A percentile compares a stretch with the other conserved stretches of the same genome.
Conservation (phyloP, 2,113 vertebrate species). For the Ochotona curzoniae region DNA sequence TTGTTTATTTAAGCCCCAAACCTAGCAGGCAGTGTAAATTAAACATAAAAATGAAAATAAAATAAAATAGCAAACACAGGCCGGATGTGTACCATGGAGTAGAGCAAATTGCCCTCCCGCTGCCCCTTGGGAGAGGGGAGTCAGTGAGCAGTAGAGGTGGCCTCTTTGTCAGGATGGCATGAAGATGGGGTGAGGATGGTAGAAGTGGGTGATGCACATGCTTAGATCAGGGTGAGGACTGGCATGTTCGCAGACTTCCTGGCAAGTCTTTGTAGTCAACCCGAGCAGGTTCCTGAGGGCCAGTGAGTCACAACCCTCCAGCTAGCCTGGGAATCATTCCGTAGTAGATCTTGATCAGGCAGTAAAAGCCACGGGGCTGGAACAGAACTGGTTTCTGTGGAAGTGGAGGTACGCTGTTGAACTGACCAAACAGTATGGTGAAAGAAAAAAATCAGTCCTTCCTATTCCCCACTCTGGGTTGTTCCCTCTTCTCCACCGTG, state of each 20-base stretch:
- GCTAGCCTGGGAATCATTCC: slow-evolving; percentile 1
- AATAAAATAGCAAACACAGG: slow-evolving; percentile 56
- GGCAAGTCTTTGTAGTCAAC: slow-evolving; percentile 40
- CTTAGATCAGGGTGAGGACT: slow-evolving; percentile 20
- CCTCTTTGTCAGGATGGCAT: neutral
- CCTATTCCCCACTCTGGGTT: neutral
- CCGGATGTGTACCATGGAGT: slow-evolving; percentile 12
- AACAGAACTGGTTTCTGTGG: slow-evolving; percentile 7
- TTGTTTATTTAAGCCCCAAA: slow-evolving; percentile 76
- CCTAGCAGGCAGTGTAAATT: slow-evolving; percentile 68
- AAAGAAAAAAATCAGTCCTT: slow-evolving; percentile 32
- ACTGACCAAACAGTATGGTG: neutral
- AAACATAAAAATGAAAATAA: slow-evolving; percentile 71
- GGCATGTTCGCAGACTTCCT: slow-evolving; percentile 28
- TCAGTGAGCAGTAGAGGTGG: neutral
- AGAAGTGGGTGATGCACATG: neutral
- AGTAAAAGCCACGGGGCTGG: neutral
- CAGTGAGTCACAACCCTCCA: slow-evolving; percentile 50
- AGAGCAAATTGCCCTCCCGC: slow-evolving; percentile 33
- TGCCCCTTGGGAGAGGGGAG: neutral
- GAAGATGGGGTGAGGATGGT: neutral
- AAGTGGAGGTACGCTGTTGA: neutral
- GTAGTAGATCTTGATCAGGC: slow-evolving; percentile 46
- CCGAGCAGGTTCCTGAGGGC: slow-evolving; percentile 37
- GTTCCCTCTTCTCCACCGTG: slow-evolving; percentile 22